Evolutionary conservation across 2,888 invertebrate species (phyloP).

Genomic region (Ferdinandea cuprea): DNA sequence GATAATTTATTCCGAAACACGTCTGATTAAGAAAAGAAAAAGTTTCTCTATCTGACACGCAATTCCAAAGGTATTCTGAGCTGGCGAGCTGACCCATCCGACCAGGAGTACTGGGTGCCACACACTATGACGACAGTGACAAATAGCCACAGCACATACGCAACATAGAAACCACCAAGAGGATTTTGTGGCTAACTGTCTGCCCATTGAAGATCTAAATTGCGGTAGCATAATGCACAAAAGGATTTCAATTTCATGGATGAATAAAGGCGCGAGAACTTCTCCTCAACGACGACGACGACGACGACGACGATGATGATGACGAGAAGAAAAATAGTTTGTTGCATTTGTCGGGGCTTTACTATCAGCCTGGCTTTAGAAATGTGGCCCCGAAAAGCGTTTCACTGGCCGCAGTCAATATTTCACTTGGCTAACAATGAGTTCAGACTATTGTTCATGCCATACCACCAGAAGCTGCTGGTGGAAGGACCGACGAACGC

Average conservation of each 20-base stretch:
- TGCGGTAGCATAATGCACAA: constrained; percentile 69
- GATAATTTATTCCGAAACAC: constrained; percentile 69
- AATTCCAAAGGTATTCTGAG: background rate
- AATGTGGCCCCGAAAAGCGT: constrained; percentile 48
- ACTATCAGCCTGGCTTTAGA: constrained; percentile 42
- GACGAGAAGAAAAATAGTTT: constrained; percentile 42
- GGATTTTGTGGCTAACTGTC: constrained; percentile 63
- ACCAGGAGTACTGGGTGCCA: constrained; percentile 10
- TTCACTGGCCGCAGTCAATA: constrained; percentile 69
- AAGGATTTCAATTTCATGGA: constrained; percentile 73
- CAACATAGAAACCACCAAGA: constrained; percentile 50
- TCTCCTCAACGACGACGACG: constrained; percentile 33
- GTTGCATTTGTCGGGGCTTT: constrained; percentile 28
- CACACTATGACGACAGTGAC: constrained; percentile 69
- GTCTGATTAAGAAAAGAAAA: constrained; percentile 46
- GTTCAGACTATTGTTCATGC: constrained; percentile 48
- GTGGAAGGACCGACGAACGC: background rate
- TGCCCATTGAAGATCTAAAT: constrained; percentile 66
- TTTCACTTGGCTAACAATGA: constrained; percentile 69
- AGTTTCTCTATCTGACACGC: constrained; percentile 49
- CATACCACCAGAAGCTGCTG: constrained; percentile 13
- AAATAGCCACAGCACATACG: constrained; percentile 63
- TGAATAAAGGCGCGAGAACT: constrained; percentile 59
- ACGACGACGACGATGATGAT: constrained; percentile 17
- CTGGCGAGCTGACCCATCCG: background rate